A percentile compares a stretch with the other conserved stretches of the same genome.
These are phyloP conservation scores for Stichopus chloronotus DNA, from an alignment of 35 echinoderm and acorn worm genomes.

Conservation along the genomic window DNA sequence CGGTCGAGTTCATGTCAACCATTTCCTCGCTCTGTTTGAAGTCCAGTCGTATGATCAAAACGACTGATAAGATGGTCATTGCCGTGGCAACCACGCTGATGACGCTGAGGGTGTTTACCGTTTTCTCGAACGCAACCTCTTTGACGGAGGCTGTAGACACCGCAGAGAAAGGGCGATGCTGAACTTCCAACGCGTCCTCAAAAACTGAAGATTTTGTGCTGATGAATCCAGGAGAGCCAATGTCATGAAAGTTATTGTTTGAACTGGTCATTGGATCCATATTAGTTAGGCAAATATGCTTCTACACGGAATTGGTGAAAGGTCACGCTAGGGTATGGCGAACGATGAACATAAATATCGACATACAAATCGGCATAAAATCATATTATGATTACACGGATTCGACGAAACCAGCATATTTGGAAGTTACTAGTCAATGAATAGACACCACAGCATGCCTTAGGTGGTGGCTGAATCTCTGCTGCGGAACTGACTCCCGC, in stretches of 20 bases:
- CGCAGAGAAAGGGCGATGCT: slow-evolving; percentile 46
- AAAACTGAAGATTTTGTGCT: slow-evolving; percentile 53
- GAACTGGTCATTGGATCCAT: slow-evolving; percentile 12
- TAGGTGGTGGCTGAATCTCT: background rate
- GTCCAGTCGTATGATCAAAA: slow-evolving; percentile 72
- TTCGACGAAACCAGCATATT: background rate
- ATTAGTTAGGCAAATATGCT: background rate
- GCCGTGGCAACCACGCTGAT: slow-evolving; percentile 71
- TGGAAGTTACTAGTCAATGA: background rate
- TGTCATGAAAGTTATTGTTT: slow-evolving; percentile 26
- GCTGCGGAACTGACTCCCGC: background rate
- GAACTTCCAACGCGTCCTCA: slow-evolving; percentile 61
- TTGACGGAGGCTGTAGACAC: slow-evolving; percentile 35
- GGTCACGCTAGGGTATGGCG: too few relatives aligned
- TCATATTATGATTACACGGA: too few relatives aligned
- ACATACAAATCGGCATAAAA: too few relatives aligned
- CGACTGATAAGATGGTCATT: slow-evolving; percentile 65
- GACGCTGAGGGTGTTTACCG: slow-evolving; percentile 67
- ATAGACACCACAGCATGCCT: background rate
- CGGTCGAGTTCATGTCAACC: background rate
- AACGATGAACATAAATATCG: too few relatives aligned
- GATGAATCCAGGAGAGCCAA: slow-evolving; percentile 41
- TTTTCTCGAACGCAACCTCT: slow-evolving; percentile 71
- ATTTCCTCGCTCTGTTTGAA: slow-evolving; percentile 62
- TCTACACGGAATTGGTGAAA: too few relatives aligned